Evolutionary conservation across 2,888 invertebrate species (phyloP), one percentile per base, ranked within the genome.

Genomic region (Eilema caniola): DNA sequence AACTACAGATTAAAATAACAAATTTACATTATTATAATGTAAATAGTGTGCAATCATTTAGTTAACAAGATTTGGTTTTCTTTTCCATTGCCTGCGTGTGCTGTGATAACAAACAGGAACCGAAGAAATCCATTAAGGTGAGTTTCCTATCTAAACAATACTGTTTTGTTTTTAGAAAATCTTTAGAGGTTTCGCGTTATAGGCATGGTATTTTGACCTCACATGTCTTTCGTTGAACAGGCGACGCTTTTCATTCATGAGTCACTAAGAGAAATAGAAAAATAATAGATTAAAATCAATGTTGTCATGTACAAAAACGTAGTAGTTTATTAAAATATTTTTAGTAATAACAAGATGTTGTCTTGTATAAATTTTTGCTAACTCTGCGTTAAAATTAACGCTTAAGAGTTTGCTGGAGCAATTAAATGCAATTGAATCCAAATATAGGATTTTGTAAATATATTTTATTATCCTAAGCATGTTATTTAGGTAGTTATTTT

Each of bases 111-210:
- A 76, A 75, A 70, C 83, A 95, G 95, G 95, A 95, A 89, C 95
- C 95, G 76, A 94, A 90, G 85, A 94, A 94, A 84, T 94, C 92
- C 2, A 95, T 95, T 41, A 95, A 93, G 93, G 95, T 95, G 84
- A 92, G 94, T 85, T 74, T 81, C 63, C 67, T 63, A 12, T 47
- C 16, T 7, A 47, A 57, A 59, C 33, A 37, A 14, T 14, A 8
- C 3, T 53, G 20, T 28, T 56, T 56, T 65, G n/a, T 7, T 28
- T 16, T 65, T 41, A 71, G n/a, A 64, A 37, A 64, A 16, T 20
- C 10, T 1, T 24, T 24, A 64, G 16, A 53, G 12, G 5, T 60
- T 53, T 64, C 53, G 64, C 67, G 56, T 64, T 33, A 60, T 37
- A 53, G 67, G 33, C 63, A 63, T 63, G 63, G 28, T 3, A 47